Base-by-base conservation (phyloP, 2,888 invertebrate species). In the Netelia inedita region DNA sequence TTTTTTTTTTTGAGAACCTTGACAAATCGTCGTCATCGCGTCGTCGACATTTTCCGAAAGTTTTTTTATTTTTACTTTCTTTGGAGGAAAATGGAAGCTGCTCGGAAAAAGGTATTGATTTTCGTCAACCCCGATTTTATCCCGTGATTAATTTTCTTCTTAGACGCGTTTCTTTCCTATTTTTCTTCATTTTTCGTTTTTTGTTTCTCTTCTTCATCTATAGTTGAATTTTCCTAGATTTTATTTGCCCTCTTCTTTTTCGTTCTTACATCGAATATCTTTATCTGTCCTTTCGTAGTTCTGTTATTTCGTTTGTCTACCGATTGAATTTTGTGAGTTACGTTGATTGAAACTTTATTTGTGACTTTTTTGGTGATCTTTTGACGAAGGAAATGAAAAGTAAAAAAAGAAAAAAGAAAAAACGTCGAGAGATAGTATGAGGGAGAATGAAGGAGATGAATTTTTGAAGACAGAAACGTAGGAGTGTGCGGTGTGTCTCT, bases 281-380 rank as follows among this genome's bases (percentile, higher is more conserved):
- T 53, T 86, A 83, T 57, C 46, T 71, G 82, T 84, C 53, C 71
- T 74, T 19, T 35, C 71, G 85, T 87, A 71, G 83, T 87, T 88
- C 81, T 79, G 59, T 84, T 72, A 66, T 88, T 79, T 84, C 75
- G 74, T 86, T 85, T 86, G 74, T 75, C 79, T 75, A 75, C 28
- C 63, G 53, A 75, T 86, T 85, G 79, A 79, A 82, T 83, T 86
- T 19, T 57, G 16, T 79, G 66, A 79, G 69, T 83, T 86, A 85
- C 71, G 71, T 66, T 68, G 88, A 88, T 88, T 89, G 87, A 86
- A 85, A 74, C 53, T 5, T 76, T 83, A 66, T 59, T 66, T 79
- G 83, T 86, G 71, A 71, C 72, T 41, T 79, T 73, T 50, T 79
- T 69, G 72, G 79, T 21, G 72, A 72, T 68, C 81, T 65, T 76